Percentiles rank a stretch among this genome's conserved stretches.
Evolutionary conservation across 2,888 invertebrate species (phyloP).

Genomic region (Luperina nickerlii): DNA sequence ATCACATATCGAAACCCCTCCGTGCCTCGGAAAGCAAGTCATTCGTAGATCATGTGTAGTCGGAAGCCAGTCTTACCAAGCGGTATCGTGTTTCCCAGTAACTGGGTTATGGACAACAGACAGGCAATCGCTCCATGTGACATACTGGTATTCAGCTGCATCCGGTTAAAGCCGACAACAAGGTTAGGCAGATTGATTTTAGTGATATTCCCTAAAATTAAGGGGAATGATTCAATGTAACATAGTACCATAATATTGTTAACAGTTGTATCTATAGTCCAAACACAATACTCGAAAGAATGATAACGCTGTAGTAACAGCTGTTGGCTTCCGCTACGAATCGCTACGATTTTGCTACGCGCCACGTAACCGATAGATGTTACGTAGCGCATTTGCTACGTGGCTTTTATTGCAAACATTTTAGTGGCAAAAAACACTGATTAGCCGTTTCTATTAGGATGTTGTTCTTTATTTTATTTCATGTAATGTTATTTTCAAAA

Average conservation of each 20-base stretch:
- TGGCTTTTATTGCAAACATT: slow-evolving; percentile 36
- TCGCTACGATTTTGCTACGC: slow-evolving; percentile 42
- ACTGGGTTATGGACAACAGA: too few species aligned
- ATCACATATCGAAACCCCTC: neutral
- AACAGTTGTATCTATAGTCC: slow-evolving; percentile 28
- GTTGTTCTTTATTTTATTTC: neutral
- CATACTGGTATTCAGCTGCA: too few species aligned
- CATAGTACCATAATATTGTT: neutral
- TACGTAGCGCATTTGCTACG: slow-evolving; percentile 41
- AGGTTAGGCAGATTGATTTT: too few species aligned
- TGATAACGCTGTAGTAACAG: slow-evolving; percentile 52
- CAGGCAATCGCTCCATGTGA: too few species aligned
- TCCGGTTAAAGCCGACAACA: too few species aligned
- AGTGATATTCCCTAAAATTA: too few species aligned
- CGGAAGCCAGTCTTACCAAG: neutral
- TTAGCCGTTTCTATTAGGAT: neutral
- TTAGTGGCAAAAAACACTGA: neutral
- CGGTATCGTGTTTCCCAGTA: neutral
- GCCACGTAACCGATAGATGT: slow-evolving; percentile 41
- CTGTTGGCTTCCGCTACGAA: slow-evolving; percentile 40
- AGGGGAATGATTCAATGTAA: neutral
- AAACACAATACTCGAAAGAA: slow-evolving; percentile 28
- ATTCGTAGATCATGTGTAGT: neutral
- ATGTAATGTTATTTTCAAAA: neutral
- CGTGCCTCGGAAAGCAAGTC: neutral